phyloP scores from a whole-genome alignment of 2,888 invertebrate genomes.

The Lacanobia wlatinum region DNA sequence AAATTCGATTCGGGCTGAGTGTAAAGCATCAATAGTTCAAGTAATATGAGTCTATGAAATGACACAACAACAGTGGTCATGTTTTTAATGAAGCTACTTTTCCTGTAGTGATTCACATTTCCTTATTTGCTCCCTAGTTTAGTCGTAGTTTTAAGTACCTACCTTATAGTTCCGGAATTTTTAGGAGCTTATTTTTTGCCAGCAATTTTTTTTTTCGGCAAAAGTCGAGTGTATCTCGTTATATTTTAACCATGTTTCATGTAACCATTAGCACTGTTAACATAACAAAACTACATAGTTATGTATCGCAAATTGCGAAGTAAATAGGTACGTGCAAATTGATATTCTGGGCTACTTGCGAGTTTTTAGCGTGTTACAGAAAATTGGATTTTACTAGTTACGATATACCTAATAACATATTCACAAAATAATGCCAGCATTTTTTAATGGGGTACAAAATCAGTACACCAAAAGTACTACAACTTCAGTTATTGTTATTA shows the following conservation, averaged over 20 bases:
- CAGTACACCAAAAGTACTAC: neutral
- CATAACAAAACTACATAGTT: slow-evolving; percentile 13
- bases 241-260: slow-evolving; percentile 15
- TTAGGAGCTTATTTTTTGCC: neutral
- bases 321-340: slow-evolving; percentile 34
- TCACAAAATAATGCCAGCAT: neutral
- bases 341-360: neutral
- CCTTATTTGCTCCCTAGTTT: neutral
- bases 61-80: neutral
- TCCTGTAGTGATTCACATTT: slow-evolving; percentile 12
- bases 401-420: neutral
- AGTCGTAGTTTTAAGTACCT: neutral
- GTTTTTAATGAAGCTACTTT: slow-evolving; percentile 4
- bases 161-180: neutral
- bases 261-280: slow-evolving; percentile 23
- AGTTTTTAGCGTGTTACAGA: slow-evolving; percentile 19
- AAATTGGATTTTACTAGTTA: slow-evolving; percentile 20
- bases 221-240: neutral
- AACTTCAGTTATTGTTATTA: neutral
- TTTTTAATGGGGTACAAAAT: no score
- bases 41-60: neutral
- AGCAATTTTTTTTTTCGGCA: neutral
- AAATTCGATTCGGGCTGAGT: neutral
- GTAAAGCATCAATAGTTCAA: slow-evolving; percentile 2
- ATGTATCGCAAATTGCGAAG: slow-evolving; percentile 31